Base-by-base conservation (phyloP, 2,797 vertebrate species). In the Pseudocheirus occidentalis region DNA sequence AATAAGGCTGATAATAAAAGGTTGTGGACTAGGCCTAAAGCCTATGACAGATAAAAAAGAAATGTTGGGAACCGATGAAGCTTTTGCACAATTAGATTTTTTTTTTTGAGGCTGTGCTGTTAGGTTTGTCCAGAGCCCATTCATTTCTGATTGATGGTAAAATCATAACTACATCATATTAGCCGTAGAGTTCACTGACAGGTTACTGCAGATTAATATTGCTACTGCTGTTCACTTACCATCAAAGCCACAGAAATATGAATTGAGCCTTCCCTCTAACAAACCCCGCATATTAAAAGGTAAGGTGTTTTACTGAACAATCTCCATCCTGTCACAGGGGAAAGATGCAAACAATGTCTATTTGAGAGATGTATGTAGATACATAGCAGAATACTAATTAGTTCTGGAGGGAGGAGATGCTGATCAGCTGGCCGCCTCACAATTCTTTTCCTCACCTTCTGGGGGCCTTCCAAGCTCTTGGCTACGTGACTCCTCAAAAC, bases 1-100 rank as follows among this genome's bases (percentile, higher is more conserved):
- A 98, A 99, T 99, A 99, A 99, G 99, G 98, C 98, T 99, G 98
- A 99, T 99, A 99, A 99, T 99, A 99, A 99, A 99, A 99, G 99
- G 98, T 98, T 99, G 98, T 98, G 98, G 97, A 99, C 98, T 98
- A 98, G 99, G 99, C 98, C 98, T 98, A 98, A 98, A 99, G 99
- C 98, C 99, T 98, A 98, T 98, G 99, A 99, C 99, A 98, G 99
- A 99, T 99, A 99, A 98, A 99, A 98, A 99, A 99, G 99, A 99
- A 99, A 99, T 99, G 99, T 99, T 99, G 99, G 99, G 99, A 99
- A 99, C 99, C 99, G 98, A 99, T 99, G 99, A 99, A 99, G 99
- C 99, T 99, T 99, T 98, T 99, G 99, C 99, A 99, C 99, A 99
- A 99, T 99, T 99, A 99, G 99, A 99, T 99, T 99, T 99, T 99